These are phyloP conservation scores for Notarius lentiginosus DNA, from an alignment of 2,113 vertebrate genomes.

Conservation along the genomic window DNA sequence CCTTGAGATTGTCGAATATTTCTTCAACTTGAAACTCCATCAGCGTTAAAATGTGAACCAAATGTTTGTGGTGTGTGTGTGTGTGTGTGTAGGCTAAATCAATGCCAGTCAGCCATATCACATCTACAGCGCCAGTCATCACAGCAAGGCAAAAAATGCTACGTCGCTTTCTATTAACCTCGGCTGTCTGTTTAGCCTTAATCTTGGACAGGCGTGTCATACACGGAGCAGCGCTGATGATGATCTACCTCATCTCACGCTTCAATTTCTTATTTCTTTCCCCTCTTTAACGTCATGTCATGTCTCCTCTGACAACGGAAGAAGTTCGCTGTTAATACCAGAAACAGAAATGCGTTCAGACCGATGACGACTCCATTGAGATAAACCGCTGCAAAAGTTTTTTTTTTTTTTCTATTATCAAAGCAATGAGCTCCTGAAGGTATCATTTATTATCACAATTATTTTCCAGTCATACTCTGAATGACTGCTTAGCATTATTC, in stretches of 20 bases:
- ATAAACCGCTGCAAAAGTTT: neutral
- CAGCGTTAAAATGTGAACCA: neutral
- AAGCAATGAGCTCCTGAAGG: neutral
- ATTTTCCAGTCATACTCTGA: constrained; percentile 41
- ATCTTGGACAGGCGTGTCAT: constrained; percentile 63
- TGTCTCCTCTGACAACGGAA: constrained; percentile 26
- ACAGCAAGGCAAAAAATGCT: constrained; percentile 36
- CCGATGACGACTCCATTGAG: constrained; percentile 10
- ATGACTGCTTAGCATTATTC: neutral
- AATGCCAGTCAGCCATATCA: constrained; percentile 33
- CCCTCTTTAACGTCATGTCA: constrained; percentile 13
- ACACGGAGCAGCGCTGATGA: constrained; percentile 50
- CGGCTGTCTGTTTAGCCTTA: constrained; percentile 55
- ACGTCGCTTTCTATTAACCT: constrained; percentile 57
- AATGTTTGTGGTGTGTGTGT: neutral
- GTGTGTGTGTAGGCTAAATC: constrained; percentile 10
- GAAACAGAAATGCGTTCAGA: neutral
- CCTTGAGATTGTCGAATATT: neutral
- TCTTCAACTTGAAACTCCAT: neutral
- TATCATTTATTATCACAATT: constrained; percentile 27
- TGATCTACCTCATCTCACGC: constrained; percentile 38
- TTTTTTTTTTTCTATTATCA: neutral
- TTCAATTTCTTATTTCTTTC: constrained; percentile 38
- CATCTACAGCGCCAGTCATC: constrained; percentile 28
- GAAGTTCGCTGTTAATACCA: constrained; percentile 33